Percentiles rank a stretch among this genome's conserved stretches.
phyloP scores from a whole-genome alignment of 1,140 invertebrate species.

The Dryas iulia region DNA sequence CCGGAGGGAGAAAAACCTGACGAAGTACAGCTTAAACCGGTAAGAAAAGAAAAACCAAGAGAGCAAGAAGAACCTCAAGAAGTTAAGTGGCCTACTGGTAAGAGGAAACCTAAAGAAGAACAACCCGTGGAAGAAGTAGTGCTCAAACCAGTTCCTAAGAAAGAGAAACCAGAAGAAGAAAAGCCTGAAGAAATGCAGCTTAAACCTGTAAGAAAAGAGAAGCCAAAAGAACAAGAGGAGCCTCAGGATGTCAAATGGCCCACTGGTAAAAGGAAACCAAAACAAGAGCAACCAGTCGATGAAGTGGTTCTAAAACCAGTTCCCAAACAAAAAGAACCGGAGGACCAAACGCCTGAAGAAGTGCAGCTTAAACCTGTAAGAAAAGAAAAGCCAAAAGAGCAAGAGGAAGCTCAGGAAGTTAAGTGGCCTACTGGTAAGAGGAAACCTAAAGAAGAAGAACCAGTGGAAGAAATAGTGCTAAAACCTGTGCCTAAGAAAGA shows the following conservation, averaged over 20 bases:
- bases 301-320: conserved; percentile 32
- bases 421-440: too few relatives aligned
- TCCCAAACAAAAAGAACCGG: conserved; percentile 14
- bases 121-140: conserved; percentile 10
- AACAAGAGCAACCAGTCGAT: conserved; percentile 29
- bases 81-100: conserved; percentile 22
- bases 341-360: conserved; percentile 19
- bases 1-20: conserved; percentile 38
- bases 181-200: conserved; percentile 31
- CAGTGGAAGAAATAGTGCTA: conserved; percentile 55
- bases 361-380: conserved; percentile 19
- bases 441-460: conserved; percentile 56
- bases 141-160: conserved; percentile 23
- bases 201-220: conserved; percentile 10
- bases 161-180: conserved; percentile 19
- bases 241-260: conserved; percentile 30
- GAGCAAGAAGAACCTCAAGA: conserved; percentile 45
- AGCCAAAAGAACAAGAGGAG: not conserved
- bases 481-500: conserved; percentile 29
- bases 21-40: conserved; percentile 20
- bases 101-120: not conserved
- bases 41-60: conserved; percentile 26
- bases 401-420: too few relatives aligned
- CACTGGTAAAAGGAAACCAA: conserved; percentile 27
- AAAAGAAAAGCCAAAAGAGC: conserved; percentile 28